These are phyloP conservation scores for Lomographa bimaculata DNA, from an alignment of 2,888 invertebrate species.

Conservation along the genomic window DNA sequence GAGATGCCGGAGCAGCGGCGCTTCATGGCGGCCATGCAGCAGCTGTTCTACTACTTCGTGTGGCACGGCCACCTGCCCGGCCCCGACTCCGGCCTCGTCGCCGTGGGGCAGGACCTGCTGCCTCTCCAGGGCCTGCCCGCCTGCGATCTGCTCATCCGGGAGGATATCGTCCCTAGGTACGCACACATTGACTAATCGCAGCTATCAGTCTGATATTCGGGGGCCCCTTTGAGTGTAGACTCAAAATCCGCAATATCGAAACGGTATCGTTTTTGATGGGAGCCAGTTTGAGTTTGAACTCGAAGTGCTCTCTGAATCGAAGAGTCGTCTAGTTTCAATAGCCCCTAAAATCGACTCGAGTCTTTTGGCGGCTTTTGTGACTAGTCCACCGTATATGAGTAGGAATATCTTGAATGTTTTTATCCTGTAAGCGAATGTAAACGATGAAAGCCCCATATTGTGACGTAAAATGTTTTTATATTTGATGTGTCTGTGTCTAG, in stretches of 20 bases:
- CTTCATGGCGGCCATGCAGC: conserved; percentile 91
- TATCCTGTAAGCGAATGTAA: too few relatives aligned
- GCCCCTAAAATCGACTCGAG: too few relatives aligned
- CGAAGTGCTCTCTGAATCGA: too few relatives aligned
- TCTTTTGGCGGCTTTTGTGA: too few relatives aligned
- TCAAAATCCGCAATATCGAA: too few relatives aligned
- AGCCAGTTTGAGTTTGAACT: conserved; percentile 5
- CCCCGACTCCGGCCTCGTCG: conserved; percentile 84
- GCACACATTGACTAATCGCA: conserved; percentile 88
- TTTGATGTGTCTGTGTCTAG: conserved; percentile 40
- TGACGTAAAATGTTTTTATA: conserved; percentile 30
- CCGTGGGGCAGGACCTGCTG: conserved; percentile 88
- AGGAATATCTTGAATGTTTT: too few relatives aligned
- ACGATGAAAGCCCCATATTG: too few relatives aligned
- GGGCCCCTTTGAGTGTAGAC: too few relatives aligned
- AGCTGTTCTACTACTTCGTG: conserved; percentile 92
- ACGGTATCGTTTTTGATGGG: too few relatives aligned
- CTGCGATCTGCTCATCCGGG: conserved; percentile 90
- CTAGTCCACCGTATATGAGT: too few relatives aligned
- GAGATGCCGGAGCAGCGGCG: conserved; percentile 88
- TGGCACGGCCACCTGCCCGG: conserved; percentile 88
- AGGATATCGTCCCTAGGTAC: conserved; percentile 89
- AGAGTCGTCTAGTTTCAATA: too few relatives aligned
- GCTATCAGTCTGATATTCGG: too few relatives aligned
- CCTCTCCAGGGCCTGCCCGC: conserved; percentile 86